Conservation (phyloP, 2,888 invertebrate genomes). For the Mythimna vitellina region DNA sequence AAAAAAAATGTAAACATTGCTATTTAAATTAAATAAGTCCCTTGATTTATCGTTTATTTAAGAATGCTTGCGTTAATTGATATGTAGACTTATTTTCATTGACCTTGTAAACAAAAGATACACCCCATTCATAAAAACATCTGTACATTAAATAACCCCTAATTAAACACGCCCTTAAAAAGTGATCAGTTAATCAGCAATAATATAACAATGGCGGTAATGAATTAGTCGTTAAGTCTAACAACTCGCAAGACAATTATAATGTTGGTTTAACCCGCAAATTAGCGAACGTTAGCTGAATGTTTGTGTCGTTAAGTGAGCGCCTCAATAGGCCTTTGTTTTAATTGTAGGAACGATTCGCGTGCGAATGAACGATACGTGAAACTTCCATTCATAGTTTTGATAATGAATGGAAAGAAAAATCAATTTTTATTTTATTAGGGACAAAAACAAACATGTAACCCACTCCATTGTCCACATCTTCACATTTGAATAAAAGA, state of each 20-base stretch:
- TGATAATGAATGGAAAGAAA: too few relatives aligned
- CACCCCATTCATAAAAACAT: not conserved
- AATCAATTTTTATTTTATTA: too few relatives aligned
- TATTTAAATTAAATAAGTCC: too few relatives aligned
- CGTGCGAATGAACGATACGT: slow-evolving; percentile 34
- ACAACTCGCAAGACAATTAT: slow-evolving; percentile 77
- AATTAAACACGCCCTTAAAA: slow-evolving; percentile 23
- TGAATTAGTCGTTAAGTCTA: slow-evolving; percentile 72
- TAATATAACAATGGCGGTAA: slow-evolving; percentile 62
- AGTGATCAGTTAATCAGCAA: slow-evolving; percentile 52
- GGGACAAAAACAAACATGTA: too few relatives aligned
- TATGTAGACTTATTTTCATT: not conserved
- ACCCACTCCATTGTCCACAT: too few relatives aligned
- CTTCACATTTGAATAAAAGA: too few relatives aligned
- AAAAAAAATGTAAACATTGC: too few relatives aligned
- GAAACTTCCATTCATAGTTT: not conserved
- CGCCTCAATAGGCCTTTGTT: slow-evolving; percentile 66
- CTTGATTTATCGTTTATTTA: not conserved
- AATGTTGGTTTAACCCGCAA: slow-evolving; percentile 77
- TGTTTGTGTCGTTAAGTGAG: slow-evolving; percentile 73
- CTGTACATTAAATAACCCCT: not conserved
- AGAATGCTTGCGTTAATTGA: not conserved
- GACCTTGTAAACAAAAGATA: not conserved
- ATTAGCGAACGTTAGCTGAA: slow-evolving; percentile 78
- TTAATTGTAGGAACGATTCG: slow-evolving; percentile 58